Conservation (phyloP, 2,888 invertebrate species). For the Pantelozetes paolii region DNA sequence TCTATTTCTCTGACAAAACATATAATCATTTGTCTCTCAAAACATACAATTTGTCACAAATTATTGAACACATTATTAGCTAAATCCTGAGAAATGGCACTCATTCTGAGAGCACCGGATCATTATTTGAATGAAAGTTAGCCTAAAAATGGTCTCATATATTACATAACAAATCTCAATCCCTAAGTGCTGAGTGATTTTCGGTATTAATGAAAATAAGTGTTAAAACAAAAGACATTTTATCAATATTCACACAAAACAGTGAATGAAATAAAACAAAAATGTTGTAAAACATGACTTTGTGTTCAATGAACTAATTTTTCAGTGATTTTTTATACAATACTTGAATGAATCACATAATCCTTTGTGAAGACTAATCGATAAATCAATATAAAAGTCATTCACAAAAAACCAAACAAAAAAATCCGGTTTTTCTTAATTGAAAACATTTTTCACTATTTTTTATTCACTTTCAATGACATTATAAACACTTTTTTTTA, state of each 20-base stretch:
- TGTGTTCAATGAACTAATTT: slow-evolving; percentile 5
- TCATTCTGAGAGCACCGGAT: no score
- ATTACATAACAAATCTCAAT: no score
- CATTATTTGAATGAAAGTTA: no score
- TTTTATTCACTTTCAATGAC: neutral
- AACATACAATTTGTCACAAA: neutral
- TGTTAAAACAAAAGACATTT: no score
- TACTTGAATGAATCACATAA: neutral
- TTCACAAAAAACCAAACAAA: neutral
- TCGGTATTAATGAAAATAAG: no score
- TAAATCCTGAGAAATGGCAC: no score
- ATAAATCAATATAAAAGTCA: neutral
- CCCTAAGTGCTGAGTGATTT: no score
- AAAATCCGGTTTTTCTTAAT: neutral
- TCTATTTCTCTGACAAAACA: no score
- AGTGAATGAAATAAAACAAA: neutral
- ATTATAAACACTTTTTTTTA: neutral
- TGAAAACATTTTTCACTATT: neutral
- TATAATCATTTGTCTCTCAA: no score
- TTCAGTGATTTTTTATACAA: neutral
- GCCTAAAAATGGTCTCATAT: no score
- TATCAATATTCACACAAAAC: neutral
- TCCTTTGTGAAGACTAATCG: neutral
- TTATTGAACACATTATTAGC: neutral
- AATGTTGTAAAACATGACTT: neutral